Evolutionary conservation across 2,797 vertebrate genomes (phyloP), one percentile per base, ranked within the genome.

Genomic region (Lutjanus argentimaculatus): DNA sequence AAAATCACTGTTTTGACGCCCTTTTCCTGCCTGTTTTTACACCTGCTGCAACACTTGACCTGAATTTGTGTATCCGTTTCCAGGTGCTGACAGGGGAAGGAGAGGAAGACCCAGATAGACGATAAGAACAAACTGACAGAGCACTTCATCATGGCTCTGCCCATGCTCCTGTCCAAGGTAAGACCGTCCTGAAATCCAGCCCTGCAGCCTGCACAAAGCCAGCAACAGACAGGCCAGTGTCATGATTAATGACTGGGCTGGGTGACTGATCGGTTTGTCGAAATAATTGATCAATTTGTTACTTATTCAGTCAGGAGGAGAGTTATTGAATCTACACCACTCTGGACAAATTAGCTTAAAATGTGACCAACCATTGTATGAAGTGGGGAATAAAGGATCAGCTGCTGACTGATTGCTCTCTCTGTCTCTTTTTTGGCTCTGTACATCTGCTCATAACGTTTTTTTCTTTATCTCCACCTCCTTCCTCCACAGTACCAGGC

Each of bases 101-200:
- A 99, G 93, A 97, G 98, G 87, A 99, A 99, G 96, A 99, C 97
- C 25, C 99, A 99, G 93, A 99, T 99, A 90, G 99, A 99, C 11
- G 99, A 99, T 90, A 97, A 97, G 91, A 99, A 99, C 93, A 99
- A 99, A 93, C 90, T 99, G 94, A 99, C 99, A 1, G 99, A 99
- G 85, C 98, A 99, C 94, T 99, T 98, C 96, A 99, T 99, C 94
- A 98, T 99, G 95, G 97, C 98, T 85, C 96, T 99, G 93, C 99
- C 99, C 73, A 98, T 99, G 98, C 94, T 99, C 51, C 92, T 99
- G 40, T 99, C 98, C 80, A 99, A 99, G 97, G 98, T 99, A 95
- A 81, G 74, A 45, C 13, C 36, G 17, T 42, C 17, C 17, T 68
- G 4, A 30, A n/a, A 80, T 57, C 52, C 57, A 45, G 69, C 19